Evolutionary conservation across 1,140 invertebrate species (phyloP), one percentile per base, ranked within the genome.

Genomic region (Harpegnathos saltator): DNA sequence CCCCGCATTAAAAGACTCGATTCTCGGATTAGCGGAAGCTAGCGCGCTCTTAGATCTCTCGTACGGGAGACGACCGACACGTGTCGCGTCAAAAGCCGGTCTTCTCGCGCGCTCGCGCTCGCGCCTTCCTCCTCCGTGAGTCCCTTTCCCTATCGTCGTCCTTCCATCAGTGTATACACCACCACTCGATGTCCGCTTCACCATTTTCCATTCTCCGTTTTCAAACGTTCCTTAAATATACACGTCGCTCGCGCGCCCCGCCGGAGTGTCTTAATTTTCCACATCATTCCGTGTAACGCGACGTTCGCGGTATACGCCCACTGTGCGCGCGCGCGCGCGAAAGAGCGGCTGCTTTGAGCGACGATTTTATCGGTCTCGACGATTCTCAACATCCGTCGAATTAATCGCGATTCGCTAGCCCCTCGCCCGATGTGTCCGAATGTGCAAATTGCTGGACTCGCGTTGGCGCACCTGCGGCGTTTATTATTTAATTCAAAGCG

Each of bases 21-120:
- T 94, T 94, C 93, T 94, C 88, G 93, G 93, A 94, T 93, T 93
- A 93, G 92, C 93, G 93, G 93, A 93, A 94, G 93, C 92, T 83
- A 86, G 83, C 69, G 72, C 87, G 82, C 92, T 91, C 92, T 94
- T 92, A 92, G 92, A 93, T 93, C 93, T 93, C 93, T 94, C 91
- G 89, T 86, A 88, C 82, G 83, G 83, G 85, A 92, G 90, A 92
- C 90, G 89, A 91, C 89, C 90, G 91, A 92, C 91, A 91, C 90
- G 89, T 91, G 91, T 91, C 90, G 90, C 88, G 91, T 90, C 90
- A 91, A 91, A 89, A 91, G 83, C 33, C 71, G 54, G 54, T 11
- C 81, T 29, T 29, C n/a, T n/a, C n/a, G n/a, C n/a, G n/a, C n/a
- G n/a, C n/a, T n/a, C n/a, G n/a, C 52, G 69, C 69, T 29, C 48